Conservation (phyloP, 2,888 invertebrate species). For the Parnassius glacialis region DNA sequence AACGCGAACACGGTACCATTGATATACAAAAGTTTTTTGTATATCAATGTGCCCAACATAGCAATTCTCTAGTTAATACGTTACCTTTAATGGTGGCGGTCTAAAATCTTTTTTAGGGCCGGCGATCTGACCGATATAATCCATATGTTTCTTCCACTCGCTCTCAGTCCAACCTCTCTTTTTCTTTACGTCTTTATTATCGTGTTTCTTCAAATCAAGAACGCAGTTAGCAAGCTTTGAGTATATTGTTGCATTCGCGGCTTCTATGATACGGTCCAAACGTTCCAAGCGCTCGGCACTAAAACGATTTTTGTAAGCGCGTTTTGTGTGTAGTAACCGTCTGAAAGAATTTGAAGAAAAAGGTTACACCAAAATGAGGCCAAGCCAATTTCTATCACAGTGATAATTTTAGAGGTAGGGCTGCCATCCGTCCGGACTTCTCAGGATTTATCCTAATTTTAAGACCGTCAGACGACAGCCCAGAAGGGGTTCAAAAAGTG, state of each 20-base stretch:
- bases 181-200: slow-evolving; percentile 56
- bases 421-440: no score
- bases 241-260: slow-evolving; percentile 59
- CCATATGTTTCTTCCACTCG: slow-evolving; percentile 75
- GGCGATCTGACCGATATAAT: slow-evolving; percentile 62
- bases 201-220: slow-evolving; percentile 58
- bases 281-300: slow-evolving; percentile 52
- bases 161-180: slow-evolving; percentile 61
- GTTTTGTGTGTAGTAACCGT: slow-evolving; percentile 54
- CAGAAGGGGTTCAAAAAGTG: no score
- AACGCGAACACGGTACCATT: no score
- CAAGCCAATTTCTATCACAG: no score
- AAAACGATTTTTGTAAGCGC: slow-evolving; percentile 55
- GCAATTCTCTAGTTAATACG: no score
- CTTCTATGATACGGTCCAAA: slow-evolving; percentile 64
- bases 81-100: slow-evolving; percentile 48
- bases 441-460: no score
- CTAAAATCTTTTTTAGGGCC: slow-evolving; percentile 49
- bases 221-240: slow-evolving; percentile 64
- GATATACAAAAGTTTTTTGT: no score
- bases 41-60: no score
- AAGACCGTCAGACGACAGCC: no score
- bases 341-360: slow-evolving; percentile 38
- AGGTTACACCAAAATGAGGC: no score
- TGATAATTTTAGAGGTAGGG: no score